Percentiles rank a stretch among this genome's conserved stretches.
These are phyloP conservation scores for Liparis tanakae DNA, from an alignment of 2,797 vertebrate species.

Conservation along the genomic window DNA sequence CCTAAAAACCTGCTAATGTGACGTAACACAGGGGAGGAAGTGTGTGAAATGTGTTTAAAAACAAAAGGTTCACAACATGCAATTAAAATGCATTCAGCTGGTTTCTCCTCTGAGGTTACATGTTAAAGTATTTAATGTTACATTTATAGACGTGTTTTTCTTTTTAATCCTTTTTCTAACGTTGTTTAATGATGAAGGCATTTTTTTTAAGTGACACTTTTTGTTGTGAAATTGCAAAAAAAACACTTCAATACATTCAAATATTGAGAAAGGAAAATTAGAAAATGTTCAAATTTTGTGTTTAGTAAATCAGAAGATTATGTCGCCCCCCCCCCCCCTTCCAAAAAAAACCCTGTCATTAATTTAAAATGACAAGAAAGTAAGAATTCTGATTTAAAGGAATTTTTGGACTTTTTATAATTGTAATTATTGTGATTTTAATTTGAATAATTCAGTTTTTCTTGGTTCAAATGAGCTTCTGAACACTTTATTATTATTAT, in stretches of 20 bases:
- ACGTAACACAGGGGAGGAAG: conserved; percentile 15
- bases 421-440: background rate
- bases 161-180: conserved; percentile 18
- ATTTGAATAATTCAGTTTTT: background rate
- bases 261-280: background rate
- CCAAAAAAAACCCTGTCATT: too few species aligned
- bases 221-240: background rate
- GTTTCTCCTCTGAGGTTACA: background rate
- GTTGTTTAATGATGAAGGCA: conserved; percentile 19
- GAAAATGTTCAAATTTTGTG: too few species aligned
- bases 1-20: conserved; percentile 47
- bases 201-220: conserved; percentile 13
- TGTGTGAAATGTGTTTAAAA: conserved; percentile 25
- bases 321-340: too few species aligned
- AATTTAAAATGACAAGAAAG: too few species aligned
- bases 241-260: background rate
- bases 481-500: background rate
- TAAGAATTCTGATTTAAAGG: too few species aligned
- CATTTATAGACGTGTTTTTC: conserved; percentile 31
- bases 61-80: background rate
- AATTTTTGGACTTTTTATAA: background rate
- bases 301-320: background rate
- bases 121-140: conserved; percentile 26
- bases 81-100: background rate
- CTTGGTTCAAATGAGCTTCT: background rate